Evolutionary conservation across 2,113 vertebrate genomes (phyloP), one percentile per base, ranked within the genome.

Genomic region (Tringa solitaria): DNA sequence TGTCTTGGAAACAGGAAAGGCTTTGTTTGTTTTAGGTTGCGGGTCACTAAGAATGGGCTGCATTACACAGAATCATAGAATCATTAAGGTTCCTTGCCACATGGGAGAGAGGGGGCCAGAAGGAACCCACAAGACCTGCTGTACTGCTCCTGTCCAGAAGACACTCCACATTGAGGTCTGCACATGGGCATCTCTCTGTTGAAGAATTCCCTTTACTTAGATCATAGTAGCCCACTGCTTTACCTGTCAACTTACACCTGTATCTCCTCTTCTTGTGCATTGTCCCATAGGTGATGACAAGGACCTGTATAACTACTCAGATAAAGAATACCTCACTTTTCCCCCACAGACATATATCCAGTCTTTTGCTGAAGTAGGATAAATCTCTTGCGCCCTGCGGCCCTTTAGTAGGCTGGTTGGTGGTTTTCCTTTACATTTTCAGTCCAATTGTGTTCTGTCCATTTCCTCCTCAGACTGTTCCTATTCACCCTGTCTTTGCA

Each of bases 61-160:
- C 12, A n/a, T n/a, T n/a, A n/a, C n/a, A n/a, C n/a, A n/a, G n/a
- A n/a, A n/a, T n/a, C n/a, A n/a, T n/a, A n/a, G n/a, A n/a, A n/a
- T n/a, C n/a, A n/a, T n/a, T n/a, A n/a, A n/a, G n/a, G n/a, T 79
- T 35, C 10, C 14, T 56, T 50, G 12, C 24, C 11, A 11, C 23
- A 26, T 0, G 2, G 46, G 35, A 15, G 14, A 23, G 32, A 46
- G 33, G 30, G 14, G 19, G 22, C 39, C 45, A 53, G 54, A 60
- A 60, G 21, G 14, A 28, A 24, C 23, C 32, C 3, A 1, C 1
- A 1, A n/a, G 39, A 46, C 19, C 35, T 0, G 1, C 4, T 17
- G 32, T 48, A 22, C 13, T 51, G 37, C 17, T 81, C 24, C 39
- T 60, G 4, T 69, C 56, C 63, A 46, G 61, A 84, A 50, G 22